These are phyloP conservation scores for Schizopygopsis pylzovi DNA, from an alignment of 2,797 vertebrate species.

Conservation along the genomic window DNA sequence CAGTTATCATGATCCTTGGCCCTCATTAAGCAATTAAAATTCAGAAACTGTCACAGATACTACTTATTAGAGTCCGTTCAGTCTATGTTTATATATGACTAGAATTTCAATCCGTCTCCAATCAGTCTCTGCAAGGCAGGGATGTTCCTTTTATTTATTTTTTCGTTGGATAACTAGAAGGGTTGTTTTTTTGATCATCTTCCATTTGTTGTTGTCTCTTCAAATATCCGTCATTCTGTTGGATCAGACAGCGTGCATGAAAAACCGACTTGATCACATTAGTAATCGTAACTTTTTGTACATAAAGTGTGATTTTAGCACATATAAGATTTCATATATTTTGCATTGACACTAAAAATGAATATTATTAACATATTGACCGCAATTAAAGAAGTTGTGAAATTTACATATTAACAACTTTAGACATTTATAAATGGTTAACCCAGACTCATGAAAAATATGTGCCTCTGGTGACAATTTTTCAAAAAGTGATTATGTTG, in stretches of 20 bases:
- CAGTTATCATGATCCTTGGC: slow-evolving; percentile 68
- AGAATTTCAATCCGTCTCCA: slow-evolving; percentile 16
- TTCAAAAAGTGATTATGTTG: neutral
- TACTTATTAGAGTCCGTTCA: slow-evolving; percentile 52
- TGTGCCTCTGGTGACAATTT: neutral
- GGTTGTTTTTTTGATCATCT: slow-evolving; percentile 6
- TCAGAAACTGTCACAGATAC: slow-evolving; percentile 55
- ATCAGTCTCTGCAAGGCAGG: slow-evolving; percentile 1
- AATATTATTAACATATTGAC: neutral
- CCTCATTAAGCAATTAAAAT: slow-evolving; percentile 70
- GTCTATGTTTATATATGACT: slow-evolving; percentile 39
- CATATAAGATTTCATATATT: neutral
- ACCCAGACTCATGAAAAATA: neutral
- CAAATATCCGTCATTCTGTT: neutral
- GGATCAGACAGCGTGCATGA: neutral
- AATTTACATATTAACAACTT: neutral
- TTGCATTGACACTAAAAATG: neutral
- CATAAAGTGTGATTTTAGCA: neutral
- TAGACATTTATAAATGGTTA: neutral
- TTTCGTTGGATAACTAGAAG: neutral
- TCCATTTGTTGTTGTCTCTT: neutral
- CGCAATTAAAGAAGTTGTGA: neutral
- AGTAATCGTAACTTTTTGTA: neutral
- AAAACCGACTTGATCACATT: neutral
- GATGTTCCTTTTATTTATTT: neutral